Percentiles rank a stretch among this genome's conserved stretches.
Evolutionary conservation across 1,140 invertebrate species (phyloP).

Genomic region (Ridgeia piscesae): DNA sequence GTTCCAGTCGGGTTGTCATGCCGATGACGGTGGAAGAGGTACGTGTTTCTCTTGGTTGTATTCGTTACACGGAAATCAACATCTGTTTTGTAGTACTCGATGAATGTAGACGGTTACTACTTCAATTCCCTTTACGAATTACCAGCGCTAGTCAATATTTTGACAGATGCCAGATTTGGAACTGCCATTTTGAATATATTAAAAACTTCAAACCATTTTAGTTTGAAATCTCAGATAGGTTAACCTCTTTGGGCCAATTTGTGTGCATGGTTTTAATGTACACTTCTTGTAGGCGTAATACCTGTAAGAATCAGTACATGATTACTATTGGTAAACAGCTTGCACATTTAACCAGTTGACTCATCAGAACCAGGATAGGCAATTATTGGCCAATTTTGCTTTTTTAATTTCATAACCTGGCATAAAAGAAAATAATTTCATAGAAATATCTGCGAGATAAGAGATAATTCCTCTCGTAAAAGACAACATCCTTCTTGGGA

Average conservation of each 20-base stretch:
- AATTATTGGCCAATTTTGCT: too few species aligned
- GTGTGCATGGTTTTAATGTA: neutral
- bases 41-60: constrained; percentile 25
- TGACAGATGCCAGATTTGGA: constrained; percentile 2
- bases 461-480: too few species aligned
- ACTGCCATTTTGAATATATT: constrained; percentile 22
- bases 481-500: neutral
- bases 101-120: constrained; percentile 26
- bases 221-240: constrained; percentile 16
- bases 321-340: neutral
- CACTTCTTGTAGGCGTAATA: neutral
- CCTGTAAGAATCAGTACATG: neutral
- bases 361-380: neutral
- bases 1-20: constrained; percentile 63
- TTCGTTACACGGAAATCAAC: constrained; percentile 27
- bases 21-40: constrained; percentile 66
- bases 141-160: neutral
- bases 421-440: too few species aligned
- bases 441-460: too few species aligned
- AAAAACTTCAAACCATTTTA: constrained; percentile 28
- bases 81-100: constrained; percentile 20
- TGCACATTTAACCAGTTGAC: neutral
- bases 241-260: constrained; percentile 19
- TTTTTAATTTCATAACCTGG: too few species aligned
- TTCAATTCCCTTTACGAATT: neutral